Base-by-base conservation (phyloP, 2,888 invertebrate species). In the Phalangium opilio region DNA sequence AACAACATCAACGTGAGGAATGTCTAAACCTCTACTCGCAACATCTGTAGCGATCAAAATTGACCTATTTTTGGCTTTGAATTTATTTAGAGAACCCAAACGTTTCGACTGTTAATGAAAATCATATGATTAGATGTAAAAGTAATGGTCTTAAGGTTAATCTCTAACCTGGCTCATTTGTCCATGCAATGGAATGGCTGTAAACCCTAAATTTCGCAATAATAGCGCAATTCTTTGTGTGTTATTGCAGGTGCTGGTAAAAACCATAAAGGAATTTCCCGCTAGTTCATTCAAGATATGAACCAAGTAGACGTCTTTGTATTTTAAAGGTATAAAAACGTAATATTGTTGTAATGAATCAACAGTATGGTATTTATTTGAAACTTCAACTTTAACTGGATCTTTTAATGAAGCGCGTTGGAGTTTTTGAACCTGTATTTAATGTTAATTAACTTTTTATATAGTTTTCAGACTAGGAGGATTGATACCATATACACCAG, bases 31-130 rank as follows among this genome's bases (percentile, higher is more conserved):
- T 70, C 93, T 79, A 62, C 93, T 93, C 2, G 96, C 98, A 1
- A 98, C 98, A 70, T 98, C 98, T 0, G 98, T 98, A 12, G 96
- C 96, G 48, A 98, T 87, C 3, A 99, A 73, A 59, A 98, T 85
- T 0, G 90, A 86, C n/a, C 95, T 71, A 60, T 76, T 79, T 68
- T 90, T 91, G 20, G 83, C 81, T 68, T 89, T 90, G 67, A 98
- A 99, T 71, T 98, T 98, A 58, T 90, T 91, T 15, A 98, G 70
- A 0, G 96, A 82, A 0, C 90, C 95, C 41, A 98, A 72, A 32
- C 98, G 75, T 63, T 95, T 95, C 14, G 17, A 36, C 38, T 36
- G 38, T 17, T 12, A 44, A 12, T 44, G 34, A 36, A 2, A 36
- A 36, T 2, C 38, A 36, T 15, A 36, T 14, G n/a, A n/a, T n/a